Percentiles rank a stretch among this genome's conserved stretches.
Evolutionary conservation across 2,888 invertebrate genomes (phyloP).

Genomic region (Dromius quadrimaculatus): DNA sequence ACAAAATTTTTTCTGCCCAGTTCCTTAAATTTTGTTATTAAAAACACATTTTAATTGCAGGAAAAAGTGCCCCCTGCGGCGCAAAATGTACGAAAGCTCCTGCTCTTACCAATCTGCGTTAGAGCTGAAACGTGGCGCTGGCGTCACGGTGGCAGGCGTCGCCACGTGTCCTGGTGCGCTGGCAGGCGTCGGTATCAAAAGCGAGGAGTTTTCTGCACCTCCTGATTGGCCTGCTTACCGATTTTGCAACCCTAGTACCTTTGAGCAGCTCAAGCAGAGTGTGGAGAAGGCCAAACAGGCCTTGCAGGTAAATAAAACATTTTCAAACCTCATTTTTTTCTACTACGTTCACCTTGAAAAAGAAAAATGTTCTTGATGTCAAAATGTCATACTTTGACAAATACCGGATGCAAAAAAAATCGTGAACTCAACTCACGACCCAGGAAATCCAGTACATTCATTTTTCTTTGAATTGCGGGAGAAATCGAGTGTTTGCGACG

Average conservation of each 20-base stretch:
- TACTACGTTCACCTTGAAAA: no score
- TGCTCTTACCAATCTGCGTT: slow-evolving; percentile 84
- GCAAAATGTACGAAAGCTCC: slow-evolving; percentile 91
- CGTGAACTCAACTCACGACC: no score
- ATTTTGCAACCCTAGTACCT: slow-evolving; percentile 85
- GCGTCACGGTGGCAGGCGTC: slow-evolving; percentile 55
- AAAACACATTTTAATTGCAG: slow-evolving; percentile 57
- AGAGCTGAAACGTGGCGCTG: slow-evolving; percentile 64
- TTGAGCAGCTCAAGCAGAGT: slow-evolving; percentile 90
- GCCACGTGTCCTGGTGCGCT: slow-evolving; percentile 58
- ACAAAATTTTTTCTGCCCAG: slow-evolving; percentile 35
- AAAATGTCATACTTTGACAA: no score
- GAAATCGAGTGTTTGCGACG: no score
- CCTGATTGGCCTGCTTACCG: slow-evolving; percentile 82
- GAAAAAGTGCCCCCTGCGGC: slow-evolving; percentile 63
- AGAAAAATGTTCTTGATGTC: no score
- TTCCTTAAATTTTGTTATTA: slow-evolving; percentile 36
- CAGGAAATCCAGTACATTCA: no score
- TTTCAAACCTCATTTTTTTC: no score
- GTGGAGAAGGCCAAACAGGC: slow-evolving; percentile 93
- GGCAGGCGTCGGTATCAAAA: slow-evolving; percentile 62
- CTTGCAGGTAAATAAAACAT: no score
- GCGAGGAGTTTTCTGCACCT: slow-evolving; percentile 69
- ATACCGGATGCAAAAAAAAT: no score
- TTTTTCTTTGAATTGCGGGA: no score